Conservation (phyloP, 2,113 vertebrate genomes). For the Scomber japonicus region DNA sequence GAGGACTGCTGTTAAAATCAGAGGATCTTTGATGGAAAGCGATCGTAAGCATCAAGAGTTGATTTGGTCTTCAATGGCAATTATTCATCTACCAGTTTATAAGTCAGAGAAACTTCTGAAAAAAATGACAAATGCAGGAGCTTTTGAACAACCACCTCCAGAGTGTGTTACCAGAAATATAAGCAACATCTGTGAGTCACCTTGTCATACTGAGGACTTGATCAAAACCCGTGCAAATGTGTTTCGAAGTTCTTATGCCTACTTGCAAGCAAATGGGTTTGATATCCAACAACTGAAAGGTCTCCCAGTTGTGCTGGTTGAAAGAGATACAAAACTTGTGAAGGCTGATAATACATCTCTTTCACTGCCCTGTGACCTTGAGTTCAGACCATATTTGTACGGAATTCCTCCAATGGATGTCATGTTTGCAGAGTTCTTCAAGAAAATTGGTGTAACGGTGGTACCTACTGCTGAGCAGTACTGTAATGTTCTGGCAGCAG, state of each 20-base stretch:
- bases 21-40: constrained; percentile 75
- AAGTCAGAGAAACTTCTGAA: fast-evolving
- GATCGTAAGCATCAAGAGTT: constrained; percentile 53
- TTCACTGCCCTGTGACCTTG: fast-evolving
- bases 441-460: constrained; percentile 77
- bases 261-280: constrained; percentile 64
- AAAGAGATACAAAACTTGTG: constrained; percentile 74
- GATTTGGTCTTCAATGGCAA: constrained; percentile 86
- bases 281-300: constrained; percentile 57
- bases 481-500: constrained; percentile 80
- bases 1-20: constrained; percentile 75
- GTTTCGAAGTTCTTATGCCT: constrained; percentile 73
- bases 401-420: constrained; percentile 3
- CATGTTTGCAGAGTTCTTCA: constrained; percentile 76
- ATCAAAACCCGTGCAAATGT: constrained; percentile 61
- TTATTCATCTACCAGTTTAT: constrained; percentile 64
- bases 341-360: constrained; percentile 63
- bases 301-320: constrained; percentile 84
- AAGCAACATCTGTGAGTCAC: constrained; percentile 80
- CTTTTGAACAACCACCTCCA: constrained; percentile 74
- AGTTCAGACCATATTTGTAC: constrained; percentile 86
- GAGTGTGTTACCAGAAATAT: constrained; percentile 80
- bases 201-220: constrained; percentile 52
- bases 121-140: constrained; percentile 69
- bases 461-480: constrained; percentile 81